Percentiles rank a stretch among this genome's conserved stretches.
Evolutionary conservation across 1,140 invertebrate genomes (phyloP).

Genomic region (Drosophila sturtevanti): DNA sequence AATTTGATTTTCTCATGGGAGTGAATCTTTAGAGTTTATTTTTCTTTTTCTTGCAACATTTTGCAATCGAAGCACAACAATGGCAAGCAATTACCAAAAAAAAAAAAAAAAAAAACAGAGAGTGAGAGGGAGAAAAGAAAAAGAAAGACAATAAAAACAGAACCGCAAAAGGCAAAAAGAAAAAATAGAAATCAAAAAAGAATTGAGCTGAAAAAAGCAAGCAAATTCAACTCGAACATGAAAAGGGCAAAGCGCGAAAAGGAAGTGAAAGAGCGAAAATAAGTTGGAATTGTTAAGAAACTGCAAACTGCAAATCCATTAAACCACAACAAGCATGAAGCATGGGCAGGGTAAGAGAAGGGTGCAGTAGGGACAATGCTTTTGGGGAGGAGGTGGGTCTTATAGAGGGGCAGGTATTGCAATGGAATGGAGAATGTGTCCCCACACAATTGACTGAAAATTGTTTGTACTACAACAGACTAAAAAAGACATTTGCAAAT

Average conservation of each 20-base stretch:
- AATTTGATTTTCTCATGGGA: constrained; percentile 52
- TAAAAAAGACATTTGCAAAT: constrained; percentile 53
- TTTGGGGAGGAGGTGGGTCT: neutral
- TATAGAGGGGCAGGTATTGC: constrained; percentile 8
- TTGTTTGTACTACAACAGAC: constrained; percentile 43
- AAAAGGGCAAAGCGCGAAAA: constrained; percentile 74
- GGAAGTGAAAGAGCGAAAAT: constrained; percentile 75
- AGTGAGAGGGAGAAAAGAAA: constrained; percentile 21
- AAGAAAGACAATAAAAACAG: constrained; percentile 21
- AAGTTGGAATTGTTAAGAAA: constrained; percentile 77
- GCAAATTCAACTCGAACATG: constrained; percentile 58
- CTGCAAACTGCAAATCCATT: constrained; percentile 79
- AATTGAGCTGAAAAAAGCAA: constrained; percentile 16
- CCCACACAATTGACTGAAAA: constrained; percentile 69
- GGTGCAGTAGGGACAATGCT: neutral
- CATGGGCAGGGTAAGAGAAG: constrained; percentile 14
- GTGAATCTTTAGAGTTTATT: constrained; percentile 27
- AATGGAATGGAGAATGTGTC: constrained; percentile 17
- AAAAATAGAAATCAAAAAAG: constrained; percentile 24
- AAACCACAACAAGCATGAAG: constrained; percentile 77
- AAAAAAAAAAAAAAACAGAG: constrained; percentile 30
- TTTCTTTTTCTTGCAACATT: constrained; percentile 14
- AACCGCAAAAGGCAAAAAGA: constrained; percentile 20
- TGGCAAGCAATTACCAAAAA: constrained; percentile 74
- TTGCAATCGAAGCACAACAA: constrained; percentile 66